Base-by-base conservation (phyloP, 2,888 invertebrate genomes). In the Tribolium freemani region DNA sequence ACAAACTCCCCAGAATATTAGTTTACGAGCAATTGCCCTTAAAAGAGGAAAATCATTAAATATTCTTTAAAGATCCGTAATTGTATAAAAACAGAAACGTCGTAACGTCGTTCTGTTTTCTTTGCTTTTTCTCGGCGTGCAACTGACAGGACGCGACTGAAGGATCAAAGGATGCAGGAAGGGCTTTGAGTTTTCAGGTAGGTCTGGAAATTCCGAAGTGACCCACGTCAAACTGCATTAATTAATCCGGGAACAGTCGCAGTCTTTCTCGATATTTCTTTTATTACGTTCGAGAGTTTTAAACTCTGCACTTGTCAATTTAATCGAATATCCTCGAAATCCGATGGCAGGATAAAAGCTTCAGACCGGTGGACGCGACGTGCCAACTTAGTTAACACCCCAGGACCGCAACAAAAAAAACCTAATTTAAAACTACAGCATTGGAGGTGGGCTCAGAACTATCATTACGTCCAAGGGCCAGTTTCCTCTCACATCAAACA, bases 101-200 rank as follows among this genome's bases (percentile, higher is more conserved):
- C 70, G 26, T 54, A 38, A 38, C 58, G 26, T 60, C 46, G 10
- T 69, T 38, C 16, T 26, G 44, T 21, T 21, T 31, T 11, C 53
- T 51, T n/a, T 46, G 16, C 21, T 21, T 50, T 20, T 58, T 61
- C n/a, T 48, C 11, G 56, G 48, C 44, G 6, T 70, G 70, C 48
- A 48, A 44, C 54, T 72, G 71, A 67, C 71, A 67, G 53, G 53
- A 51, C 26, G 21, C 26, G 56, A 20, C 21, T 51, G 44, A 58
- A 58, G 20, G 71, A 71, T 71, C 71, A 71, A 71, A 71, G 71
- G 45, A 26, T 21, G 63, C 31, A 63, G 44, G 10, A 44, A 13
- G 13, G 26, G 58, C 67, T 72, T 72, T 61, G 71, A 72, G 54
- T 67, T 60, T 67, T 68, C 61, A 63, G 63, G 63, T 63, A 63